Base-by-base conservation (phyloP, 1,140 invertebrate genomes). In the Aphelinus atriplicis region DNA sequence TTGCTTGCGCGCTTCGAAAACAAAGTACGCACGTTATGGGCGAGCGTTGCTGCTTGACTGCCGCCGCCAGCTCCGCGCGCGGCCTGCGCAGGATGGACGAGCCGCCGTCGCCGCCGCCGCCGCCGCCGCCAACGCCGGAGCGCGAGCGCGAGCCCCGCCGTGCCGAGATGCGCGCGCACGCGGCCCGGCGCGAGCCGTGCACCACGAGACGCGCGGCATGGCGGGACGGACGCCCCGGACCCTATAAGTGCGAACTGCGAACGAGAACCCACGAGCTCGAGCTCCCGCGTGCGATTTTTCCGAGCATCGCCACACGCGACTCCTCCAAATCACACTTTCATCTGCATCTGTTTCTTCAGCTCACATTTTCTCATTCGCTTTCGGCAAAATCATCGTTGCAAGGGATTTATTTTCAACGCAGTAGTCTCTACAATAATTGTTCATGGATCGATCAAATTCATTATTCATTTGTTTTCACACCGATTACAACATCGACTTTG, bases 181-280 rank as follows among this genome's bases (percentile, higher is more conserved):
- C 43, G 57, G 58, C 42, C 43, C 43, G 64, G 55, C 10, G 53
- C 55, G 68, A 26, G 43, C 7, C 66, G 64, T 43, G 62, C 64
- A 65, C 65, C 76, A 70, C 75, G 68, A 65, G 72, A 75, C 75
- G 26, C 26, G 26, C 26, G 48, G 50, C 43, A 61, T 61, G 42
- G 63, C 66, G 61, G 60, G 62, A 70, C 86, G 89, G 89, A 88
- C 88, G 89, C 90, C 90, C 88, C 90, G 90, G 89, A 88, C 87
- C 85, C 87, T 88, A 90, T 90, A 90, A 90, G 90, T 90, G 90
- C 90, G 91, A 91, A 91, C 90, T 91, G 90, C 90, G 91, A 90
- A 91, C 90, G 86, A 85, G 87, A 82, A 82, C 84, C 82, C 80
- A 80, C 76, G 76, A 76, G 67, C 76, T 78, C 63, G 73, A 81